Evolutionary conservation across 2,888 invertebrate species (phyloP), one percentile per base, ranked within the genome.

Genomic region (Noctua janthe): DNA sequence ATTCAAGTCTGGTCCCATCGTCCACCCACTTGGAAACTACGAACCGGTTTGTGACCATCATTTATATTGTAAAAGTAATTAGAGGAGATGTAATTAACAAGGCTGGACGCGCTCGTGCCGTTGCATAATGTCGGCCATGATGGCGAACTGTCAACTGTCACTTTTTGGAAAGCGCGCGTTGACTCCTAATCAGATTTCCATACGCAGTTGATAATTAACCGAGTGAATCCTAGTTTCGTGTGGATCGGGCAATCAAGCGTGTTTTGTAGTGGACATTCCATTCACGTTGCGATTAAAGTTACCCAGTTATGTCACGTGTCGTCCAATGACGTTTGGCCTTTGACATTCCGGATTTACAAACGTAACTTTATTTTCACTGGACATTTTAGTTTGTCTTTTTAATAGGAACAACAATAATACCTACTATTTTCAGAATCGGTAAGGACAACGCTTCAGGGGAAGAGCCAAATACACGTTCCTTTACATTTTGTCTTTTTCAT

Each of bases 81-180:
- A 95, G 92, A 90, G 86, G 87, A 89, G 91, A 91, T 85, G 93
- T 94, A 95, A 96, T 96, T 95, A 95, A 94, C 94, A 89, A 90
- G 91, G 91, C 92, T 87, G 92, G 87, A 92, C 91, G 92, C 88
- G 91, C 85, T 92, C 96, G 96, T 96, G 96, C 87, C 91, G 89
- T 91, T 93, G 96, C 96, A 96, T 96, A 96, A 96, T 95, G 92
- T 85, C 90, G 87, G 85, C 91, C 94, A 94, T 94, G 94, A 95
- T 94, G 94, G 94, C 94, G 88, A 91, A 83, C 86, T 84, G 94
- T 94, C 95, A 95, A 82, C 93, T 95, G 95, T 94, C 96, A 95
- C 90, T 94, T 95, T 95, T 95, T 92, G 93, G 93, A 87, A 87
- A 82, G 89, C 91, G 91, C 94, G 93, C 90, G 90, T 85, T 85